Conservation (phyloP, 2,113 vertebrate genomes). For the Seriola quinqueradiata region DNA sequence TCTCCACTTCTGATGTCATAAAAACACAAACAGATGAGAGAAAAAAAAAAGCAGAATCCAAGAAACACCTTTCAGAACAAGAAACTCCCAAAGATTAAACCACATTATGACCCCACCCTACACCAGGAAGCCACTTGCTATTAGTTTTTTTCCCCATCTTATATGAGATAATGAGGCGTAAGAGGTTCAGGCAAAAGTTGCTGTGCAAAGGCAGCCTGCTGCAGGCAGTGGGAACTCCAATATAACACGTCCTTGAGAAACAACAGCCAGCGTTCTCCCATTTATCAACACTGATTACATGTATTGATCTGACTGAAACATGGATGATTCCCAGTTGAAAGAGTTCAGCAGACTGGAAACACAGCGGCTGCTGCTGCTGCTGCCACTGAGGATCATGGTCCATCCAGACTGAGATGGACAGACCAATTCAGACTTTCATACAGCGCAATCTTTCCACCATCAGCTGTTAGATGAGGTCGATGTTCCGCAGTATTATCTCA, state of each 20-base stretch:
- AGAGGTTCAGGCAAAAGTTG: neutral
- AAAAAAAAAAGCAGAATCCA: neutral
- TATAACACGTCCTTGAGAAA: constrained; percentile 62
- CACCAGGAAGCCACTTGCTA: neutral
- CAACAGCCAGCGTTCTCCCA: constrained; percentile 74
- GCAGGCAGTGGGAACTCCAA: neutral
- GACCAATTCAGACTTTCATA: neutral
- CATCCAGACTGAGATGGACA: neutral
- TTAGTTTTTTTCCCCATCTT: neutral
- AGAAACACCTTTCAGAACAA: neutral
- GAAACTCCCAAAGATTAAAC: neutral
- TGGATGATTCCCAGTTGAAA: constrained; percentile 56
- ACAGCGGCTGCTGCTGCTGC: neutral
- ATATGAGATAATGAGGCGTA: neutral
- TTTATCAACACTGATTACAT: constrained; percentile 87
- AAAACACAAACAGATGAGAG: neutral
- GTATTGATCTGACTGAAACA: constrained; percentile 82
- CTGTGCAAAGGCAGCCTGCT: neutral
- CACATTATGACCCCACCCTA: neutral
- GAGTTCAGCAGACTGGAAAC: constrained; percentile 69
- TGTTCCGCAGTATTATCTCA: neutral
- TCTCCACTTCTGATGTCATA: constrained; percentile 4
- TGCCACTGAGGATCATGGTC: neutral
- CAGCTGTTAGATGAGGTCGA: neutral
- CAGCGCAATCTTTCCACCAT: neutral